Base-by-base conservation (phyloP, 2,888 invertebrate species). In the Emesis russula region DNA sequence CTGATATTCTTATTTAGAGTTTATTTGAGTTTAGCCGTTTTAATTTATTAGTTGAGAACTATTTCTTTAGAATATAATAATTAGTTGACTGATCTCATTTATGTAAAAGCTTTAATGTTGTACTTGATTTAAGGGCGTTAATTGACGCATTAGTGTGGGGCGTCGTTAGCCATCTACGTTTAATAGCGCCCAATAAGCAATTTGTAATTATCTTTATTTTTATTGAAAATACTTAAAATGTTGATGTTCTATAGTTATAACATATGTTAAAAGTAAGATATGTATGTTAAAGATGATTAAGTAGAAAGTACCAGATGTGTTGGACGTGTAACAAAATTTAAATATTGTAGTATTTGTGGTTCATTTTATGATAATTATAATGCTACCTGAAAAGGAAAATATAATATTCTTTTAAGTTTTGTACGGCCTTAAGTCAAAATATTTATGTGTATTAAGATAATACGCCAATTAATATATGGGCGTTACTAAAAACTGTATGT, bases 271-370 rank as follows among this genome's bases (percentile, higher is more conserved):
- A 70, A 48, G 36, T 80, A 53, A 53, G 71, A 80, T 80, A 9
- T 75, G 70, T 80, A 70, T 80, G 70, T 80, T 70, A 80, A 70
- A 80, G 80, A 80, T 80, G 80, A 71, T 80, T 71, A 80, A 44
- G 33, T 80, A 80, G 80, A 70, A 80, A 80, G 53, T 80, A 70
- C 71, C 53, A 48, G 33, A 80, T 80, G 48, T 80, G 53, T 80
- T 71, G 13, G 48, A 80, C 9, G 70, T 70, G 70, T 70, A 70
- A 79, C 25, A 70, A 79, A 41, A 79, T 70, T 79, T 79, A 70
- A 79, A 68, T 70, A 70, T 79, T 79, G 44, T 79, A 70, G 79
- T 79, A 66, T 66, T 38, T 78, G 66, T 68, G 66, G 66, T 79
- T 79, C 18, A 38, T 48, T 5, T 79, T 3, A 79, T 70, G 44